Evolutionary conservation across 2,797 vertebrate genomes (phyloP).

Genomic region (Sebastiscus tertius): DNA sequence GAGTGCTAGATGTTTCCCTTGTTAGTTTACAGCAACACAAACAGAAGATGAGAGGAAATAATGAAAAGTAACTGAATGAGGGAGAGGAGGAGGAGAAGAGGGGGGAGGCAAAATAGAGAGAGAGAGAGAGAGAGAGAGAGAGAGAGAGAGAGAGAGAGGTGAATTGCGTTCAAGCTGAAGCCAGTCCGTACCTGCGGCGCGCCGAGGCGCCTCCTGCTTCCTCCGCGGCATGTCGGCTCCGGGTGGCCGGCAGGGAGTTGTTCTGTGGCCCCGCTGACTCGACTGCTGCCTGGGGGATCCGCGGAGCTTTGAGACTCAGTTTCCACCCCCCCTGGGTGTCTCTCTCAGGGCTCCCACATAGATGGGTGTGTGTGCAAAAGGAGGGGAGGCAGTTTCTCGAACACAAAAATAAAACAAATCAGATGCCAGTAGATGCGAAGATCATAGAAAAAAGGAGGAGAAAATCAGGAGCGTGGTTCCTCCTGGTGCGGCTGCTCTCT

Average conservation of each 20-base stretch:
- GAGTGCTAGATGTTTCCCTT: background rate
- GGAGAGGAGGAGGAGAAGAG: background rate
- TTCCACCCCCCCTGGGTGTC: slow-evolving; percentile 75
- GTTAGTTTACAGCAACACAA: background rate
- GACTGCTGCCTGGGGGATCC: slow-evolving; percentile 80
- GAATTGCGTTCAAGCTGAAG: slow-evolving; percentile 22
- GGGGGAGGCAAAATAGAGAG: background rate
- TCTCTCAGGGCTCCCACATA: slow-evolving; percentile 83
- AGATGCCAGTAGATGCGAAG: slow-evolving; percentile 40
- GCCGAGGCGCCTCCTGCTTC: slow-evolving; percentile 98
- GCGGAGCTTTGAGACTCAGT: slow-evolving; percentile 82
- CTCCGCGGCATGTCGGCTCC: slow-evolving; percentile 92
- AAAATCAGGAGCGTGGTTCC: slow-evolving; percentile 25
- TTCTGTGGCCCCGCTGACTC: slow-evolving; percentile 85
- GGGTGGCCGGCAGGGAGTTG: slow-evolving; percentile 73
- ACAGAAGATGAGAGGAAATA: slow-evolving; percentile 30
- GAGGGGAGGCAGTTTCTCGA: slow-evolving; percentile 66
- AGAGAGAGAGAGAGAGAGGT: background rate
- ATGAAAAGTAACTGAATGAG: slow-evolving; percentile 55
- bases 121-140: background rate
- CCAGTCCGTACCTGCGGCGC: slow-evolving; percentile 89
- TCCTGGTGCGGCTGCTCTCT: slow-evolving; percentile 31
- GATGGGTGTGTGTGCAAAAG: slow-evolving; percentile 52
- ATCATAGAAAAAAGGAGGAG: background rate
- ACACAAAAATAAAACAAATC: slow-evolving; percentile 58